Evolutionary conservation across 1,140 invertebrate genomes (phyloP).

Genomic region (Meteorus sp.): DNA sequence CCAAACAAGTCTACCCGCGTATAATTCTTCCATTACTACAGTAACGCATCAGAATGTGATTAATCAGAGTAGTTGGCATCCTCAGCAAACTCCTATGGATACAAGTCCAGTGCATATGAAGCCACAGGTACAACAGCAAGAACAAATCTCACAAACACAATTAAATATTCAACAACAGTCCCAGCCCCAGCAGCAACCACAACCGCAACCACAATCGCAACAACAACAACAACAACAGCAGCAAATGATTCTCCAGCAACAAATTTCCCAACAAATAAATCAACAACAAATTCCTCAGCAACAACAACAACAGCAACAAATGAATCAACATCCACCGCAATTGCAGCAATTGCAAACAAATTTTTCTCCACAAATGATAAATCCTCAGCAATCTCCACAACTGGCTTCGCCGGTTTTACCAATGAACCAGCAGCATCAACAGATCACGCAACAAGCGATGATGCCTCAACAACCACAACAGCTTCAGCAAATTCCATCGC

Average conservation of each 20-base stretch:
- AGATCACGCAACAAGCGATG: conserved; percentile 37
- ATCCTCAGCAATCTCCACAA: conserved; percentile 45
- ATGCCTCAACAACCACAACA: conserved; percentile 43
- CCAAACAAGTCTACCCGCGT: conserved; percentile 27
- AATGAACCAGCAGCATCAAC: conserved; percentile 41
- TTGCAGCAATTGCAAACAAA: conserved; percentile 49
- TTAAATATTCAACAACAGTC: conserved; percentile 44
- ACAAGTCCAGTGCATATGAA: conserved; percentile 25
- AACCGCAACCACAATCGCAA: conserved; percentile 48
- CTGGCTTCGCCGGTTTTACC: conserved; percentile 35
- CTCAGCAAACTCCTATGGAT: conserved; percentile 25
- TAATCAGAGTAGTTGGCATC: conserved; percentile 29
- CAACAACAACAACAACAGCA: conserved; percentile 51
- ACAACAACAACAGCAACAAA: conserved; percentile 42
- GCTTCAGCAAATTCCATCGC: conserved; percentile 23
- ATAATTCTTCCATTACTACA: neutral
- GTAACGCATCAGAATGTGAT: conserved; percentile 23
- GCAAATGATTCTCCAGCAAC: no score
- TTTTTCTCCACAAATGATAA: conserved; percentile 48
- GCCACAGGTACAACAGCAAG: conserved; percentile 32
- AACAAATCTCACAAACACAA: conserved; percentile 39
- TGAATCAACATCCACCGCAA: conserved; percentile 41
- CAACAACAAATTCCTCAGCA: conserved; percentile 45
- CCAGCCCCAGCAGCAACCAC: conserved; percentile 40
- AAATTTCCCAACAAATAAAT: conserved; percentile 45